Evolutionary conservation across 2,797 vertebrate species (phyloP).

Genomic region (Arnoldichthys spilopterus): DNA sequence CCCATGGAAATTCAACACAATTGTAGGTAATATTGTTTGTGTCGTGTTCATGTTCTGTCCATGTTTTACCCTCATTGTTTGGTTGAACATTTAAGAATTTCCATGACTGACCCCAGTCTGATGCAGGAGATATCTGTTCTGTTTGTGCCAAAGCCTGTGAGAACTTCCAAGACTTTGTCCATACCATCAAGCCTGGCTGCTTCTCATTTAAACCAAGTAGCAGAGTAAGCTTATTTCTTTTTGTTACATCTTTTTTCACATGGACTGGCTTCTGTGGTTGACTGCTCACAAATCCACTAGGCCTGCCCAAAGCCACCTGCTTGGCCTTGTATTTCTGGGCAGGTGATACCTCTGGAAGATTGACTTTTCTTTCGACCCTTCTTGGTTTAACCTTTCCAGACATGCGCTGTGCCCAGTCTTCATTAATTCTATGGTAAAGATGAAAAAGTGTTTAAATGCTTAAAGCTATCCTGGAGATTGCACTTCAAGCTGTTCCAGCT

Average conservation of each 20-base stretch:
- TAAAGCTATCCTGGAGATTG: neutral
- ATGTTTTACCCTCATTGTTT: slow-evolving; percentile 57
- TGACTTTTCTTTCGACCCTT: slow-evolving; percentile 59
- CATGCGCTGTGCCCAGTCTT: slow-evolving; percentile 65
- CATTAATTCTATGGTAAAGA: slow-evolving; percentile 66
- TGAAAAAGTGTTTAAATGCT: neutral
- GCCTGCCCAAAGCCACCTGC: slow-evolving; percentile 7
- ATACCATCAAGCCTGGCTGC: slow-evolving; percentile 63
- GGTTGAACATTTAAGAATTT: slow-evolving; percentile 68
- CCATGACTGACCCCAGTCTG: slow-evolving; percentile 69
- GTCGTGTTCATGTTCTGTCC: slow-evolving; percentile 54
- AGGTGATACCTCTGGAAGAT: slow-evolving; percentile 28
- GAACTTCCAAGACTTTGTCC: slow-evolving; percentile 72
- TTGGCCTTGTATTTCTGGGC: slow-evolving; percentile 35
- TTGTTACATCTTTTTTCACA: slow-evolving; percentile 43
- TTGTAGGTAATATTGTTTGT: slow-evolving; percentile 38
- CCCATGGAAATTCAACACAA: slow-evolving; percentile 48
- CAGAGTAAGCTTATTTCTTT: slow-evolving; percentile 44
- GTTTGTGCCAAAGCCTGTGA: slow-evolving; percentile 57
- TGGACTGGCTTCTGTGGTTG: slow-evolving; percentile 30
- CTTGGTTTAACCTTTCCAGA: slow-evolving; percentile 52
- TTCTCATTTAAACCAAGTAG: slow-evolving; percentile 58
- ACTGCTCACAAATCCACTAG: slow-evolving; percentile 35
- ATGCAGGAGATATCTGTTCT: slow-evolving; percentile 37
- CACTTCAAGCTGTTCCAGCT: neutral